phyloP scores from a whole-genome alignment of 2,797 vertebrate species.

The Clamator glandarius region DNA sequence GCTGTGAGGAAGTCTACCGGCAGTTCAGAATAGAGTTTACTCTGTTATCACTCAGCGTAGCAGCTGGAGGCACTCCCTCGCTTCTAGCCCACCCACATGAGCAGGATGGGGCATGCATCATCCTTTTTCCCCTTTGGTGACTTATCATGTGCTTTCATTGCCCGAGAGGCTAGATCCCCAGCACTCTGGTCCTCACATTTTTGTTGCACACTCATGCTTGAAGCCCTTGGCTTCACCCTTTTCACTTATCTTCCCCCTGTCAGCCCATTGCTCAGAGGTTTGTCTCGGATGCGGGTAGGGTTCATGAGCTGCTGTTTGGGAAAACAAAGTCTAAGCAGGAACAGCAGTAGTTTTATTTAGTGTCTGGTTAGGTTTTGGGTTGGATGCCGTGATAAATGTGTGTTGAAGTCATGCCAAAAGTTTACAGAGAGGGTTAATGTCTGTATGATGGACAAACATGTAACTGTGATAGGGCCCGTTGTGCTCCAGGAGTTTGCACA shows the following conservation, averaged over 20 bases:
- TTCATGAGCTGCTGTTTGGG: background rate
- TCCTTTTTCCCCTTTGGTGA: background rate
- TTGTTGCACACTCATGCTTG: accelerated
- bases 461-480: background rate
- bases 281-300: background rate
- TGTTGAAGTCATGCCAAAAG: background rate
- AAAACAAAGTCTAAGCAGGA: background rate
- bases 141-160: background rate
- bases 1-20: background rate
- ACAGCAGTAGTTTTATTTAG: background rate
- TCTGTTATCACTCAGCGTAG: background rate
- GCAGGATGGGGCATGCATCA: background rate
- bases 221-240: background rate
- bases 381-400: background rate
- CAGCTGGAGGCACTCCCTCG: background rate
- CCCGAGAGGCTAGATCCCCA: background rate
- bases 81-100: slow-evolving; percentile 10
- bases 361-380: background rate
- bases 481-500: background rate
- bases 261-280: accelerated
- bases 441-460: accelerated
- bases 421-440: background rate
- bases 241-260: accelerated
- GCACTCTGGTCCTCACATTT: background rate
- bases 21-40: background rate